phyloP scores from a whole-genome alignment of 1,140 invertebrate genomes.

The Hirudo medicinalis region DNA sequence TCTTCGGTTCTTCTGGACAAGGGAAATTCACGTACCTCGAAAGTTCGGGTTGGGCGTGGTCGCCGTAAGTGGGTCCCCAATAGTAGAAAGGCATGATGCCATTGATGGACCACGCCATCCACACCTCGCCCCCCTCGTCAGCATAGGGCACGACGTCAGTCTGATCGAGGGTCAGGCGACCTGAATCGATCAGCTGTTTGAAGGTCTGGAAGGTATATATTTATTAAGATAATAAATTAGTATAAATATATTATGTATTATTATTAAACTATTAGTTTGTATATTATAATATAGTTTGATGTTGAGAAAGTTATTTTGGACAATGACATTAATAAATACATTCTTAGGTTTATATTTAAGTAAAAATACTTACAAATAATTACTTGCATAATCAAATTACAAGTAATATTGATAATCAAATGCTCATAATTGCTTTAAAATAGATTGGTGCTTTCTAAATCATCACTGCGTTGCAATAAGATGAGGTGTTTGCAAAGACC shows the following conservation, averaged over 20 bases:
- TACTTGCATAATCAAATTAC: too few species aligned
- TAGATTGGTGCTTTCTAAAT: too few species aligned
- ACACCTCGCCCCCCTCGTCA: constrained; percentile 34
- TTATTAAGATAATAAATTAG: too few species aligned
- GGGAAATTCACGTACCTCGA: constrained; percentile 10
- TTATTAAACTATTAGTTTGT: too few species aligned
- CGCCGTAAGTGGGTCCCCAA: constrained; percentile 37
- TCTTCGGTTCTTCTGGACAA: background rate
- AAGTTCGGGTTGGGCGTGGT: constrained; percentile 27
- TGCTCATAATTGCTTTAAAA: too few species aligned
- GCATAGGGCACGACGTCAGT: constrained; percentile 38
- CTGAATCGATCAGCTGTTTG: constrained; percentile 33
- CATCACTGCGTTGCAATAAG: background rate
- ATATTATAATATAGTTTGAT: too few species aligned
- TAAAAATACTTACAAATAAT: too few species aligned
- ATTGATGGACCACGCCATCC: constrained; percentile 32
- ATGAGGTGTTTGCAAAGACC: background rate
- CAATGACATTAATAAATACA: too few species aligned
- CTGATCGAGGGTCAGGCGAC: constrained; percentile 29
- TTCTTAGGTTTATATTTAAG: too few species aligned
- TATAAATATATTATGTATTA: too few species aligned
- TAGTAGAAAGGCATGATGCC: constrained; percentile 34
- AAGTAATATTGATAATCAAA: too few species aligned
- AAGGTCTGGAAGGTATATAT: constrained; percentile 32
- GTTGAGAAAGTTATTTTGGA: too few species aligned